Evolutionary conservation across 2,797 vertebrate genomes (phyloP).

Genomic region (Cirrhinus mrigala): DNA sequence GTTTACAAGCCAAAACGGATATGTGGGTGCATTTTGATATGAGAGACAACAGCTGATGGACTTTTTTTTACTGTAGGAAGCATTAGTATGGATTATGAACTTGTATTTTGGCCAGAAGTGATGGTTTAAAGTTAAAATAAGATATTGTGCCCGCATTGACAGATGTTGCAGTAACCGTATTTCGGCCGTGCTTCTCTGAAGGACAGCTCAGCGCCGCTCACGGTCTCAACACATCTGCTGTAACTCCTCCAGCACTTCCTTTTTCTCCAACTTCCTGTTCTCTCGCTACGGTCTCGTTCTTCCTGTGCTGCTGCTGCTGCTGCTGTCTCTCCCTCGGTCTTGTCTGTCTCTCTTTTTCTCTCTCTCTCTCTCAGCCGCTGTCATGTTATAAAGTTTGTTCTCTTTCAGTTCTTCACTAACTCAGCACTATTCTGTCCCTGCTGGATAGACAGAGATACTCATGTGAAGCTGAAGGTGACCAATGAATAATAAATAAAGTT

Average conservation of each 20-base stretch:
- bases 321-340: too few species aligned
- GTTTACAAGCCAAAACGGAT: neutral
- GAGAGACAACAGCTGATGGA: too few species aligned
- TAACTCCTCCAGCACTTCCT: neutral
- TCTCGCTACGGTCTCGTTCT: neutral
- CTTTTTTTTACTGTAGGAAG: neutral
- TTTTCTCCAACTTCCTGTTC: neutral
- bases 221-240: neutral
- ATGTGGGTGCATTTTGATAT: too few species aligned
- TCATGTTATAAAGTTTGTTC: slow-evolving; percentile 4
- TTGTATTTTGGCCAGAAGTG: neutral
- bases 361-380: neutral
- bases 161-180: neutral
- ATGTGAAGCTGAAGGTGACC: neutral
- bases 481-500: too few species aligned
- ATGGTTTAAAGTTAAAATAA: neutral
- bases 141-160: neutral
- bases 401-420: neutral
- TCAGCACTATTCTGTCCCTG: neutral
- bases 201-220: neutral
- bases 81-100: neutral
- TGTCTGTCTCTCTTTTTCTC: neutral
- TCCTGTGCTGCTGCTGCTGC: neutral
- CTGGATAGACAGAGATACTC: neutral
- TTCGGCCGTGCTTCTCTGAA: neutral